Base-by-base conservation (phyloP, 2,113 vertebrate species). In the Prolemur simus region DNA sequence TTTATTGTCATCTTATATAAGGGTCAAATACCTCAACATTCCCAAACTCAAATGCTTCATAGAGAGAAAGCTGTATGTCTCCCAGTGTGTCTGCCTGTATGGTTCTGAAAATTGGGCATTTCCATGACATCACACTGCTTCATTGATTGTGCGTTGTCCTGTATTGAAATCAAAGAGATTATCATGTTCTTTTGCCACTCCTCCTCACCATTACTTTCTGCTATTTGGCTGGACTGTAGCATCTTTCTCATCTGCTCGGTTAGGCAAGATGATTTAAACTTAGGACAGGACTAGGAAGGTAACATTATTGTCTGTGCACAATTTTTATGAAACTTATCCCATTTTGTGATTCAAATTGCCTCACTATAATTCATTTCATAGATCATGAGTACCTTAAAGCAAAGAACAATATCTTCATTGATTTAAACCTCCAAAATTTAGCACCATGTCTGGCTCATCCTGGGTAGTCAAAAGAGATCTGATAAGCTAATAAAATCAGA, bases 341-440 rank as follows among this genome's bases (percentile, higher is more conserved):
- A 4, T 71, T 90, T 95, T 96, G 45, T 92, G 77, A 74, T 78
- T 94, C 45, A 81, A 5, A 60, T 91, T 86, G 11, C 32, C 37
- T 34, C 11, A 60, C 23, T 73, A 25, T 0, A 42, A 25, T 63
- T 95, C 8, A 56, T 58, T 86, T 92, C 17, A 47, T 56, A 82
- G 39, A 63, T 60, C n/a, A 81, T 47, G 10, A 97, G 6, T 45
- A 82, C 2, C 2, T 77, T 82, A 87, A 90, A 29, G 34, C 60
- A 86, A 68, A 93, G 39, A 84, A 76, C 10, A 49, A 39, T 74
- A 23, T 71, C 58, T 68, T 83, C 12, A 63, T 82, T 6, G 3
- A 49, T 45, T 89, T 88, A 83, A 78, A 20, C 4, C 34, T 84
- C 10, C 21, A 37, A 42, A 87, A 76, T 34, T 84, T 58, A 54